Evolutionary conservation across 2,113 vertebrate genomes (phyloP).

Genomic region (Sinocyclocheilus anophthalmus): DNA sequence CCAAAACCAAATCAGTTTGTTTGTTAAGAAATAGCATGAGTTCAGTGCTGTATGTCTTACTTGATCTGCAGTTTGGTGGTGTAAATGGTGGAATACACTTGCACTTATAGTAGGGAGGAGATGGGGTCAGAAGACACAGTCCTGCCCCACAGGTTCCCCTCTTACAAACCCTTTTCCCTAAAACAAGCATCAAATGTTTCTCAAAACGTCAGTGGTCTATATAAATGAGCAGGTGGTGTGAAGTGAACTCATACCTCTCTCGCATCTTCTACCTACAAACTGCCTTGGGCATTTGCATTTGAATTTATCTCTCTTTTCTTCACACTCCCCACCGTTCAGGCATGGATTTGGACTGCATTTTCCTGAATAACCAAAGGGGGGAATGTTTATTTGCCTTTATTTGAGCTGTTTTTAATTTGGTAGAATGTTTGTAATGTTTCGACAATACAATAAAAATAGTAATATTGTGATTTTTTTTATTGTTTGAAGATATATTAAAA

Average conservation of each 20-base stretch:
- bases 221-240: neutral
- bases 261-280: constrained; percentile 68
- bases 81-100: constrained; percentile 75
- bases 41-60: constrained; percentile 56
- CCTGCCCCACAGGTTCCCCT: constrained; percentile 66
- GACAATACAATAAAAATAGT: neutral
- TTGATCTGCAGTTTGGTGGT: constrained; percentile 66
- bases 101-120: constrained; percentile 70
- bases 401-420: neutral
- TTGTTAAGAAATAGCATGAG: neutral
- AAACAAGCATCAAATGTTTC: constrained; percentile 3
- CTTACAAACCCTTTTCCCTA: constrained; percentile 66
- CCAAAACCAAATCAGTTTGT: neutral
- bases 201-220: neutral
- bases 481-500: neutral
- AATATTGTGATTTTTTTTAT: neutral
- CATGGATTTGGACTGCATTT: constrained; percentile 74
- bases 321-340: constrained; percentile 69
- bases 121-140: constrained; percentile 72
- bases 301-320: constrained; percentile 58
- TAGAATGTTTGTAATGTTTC: neutral
- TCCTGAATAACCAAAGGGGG: constrained; percentile 58
- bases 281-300: constrained; percentile 70
- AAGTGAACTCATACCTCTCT: constrained; percentile 66
- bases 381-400: neutral